phyloP scores from a whole-genome alignment of 2,888 invertebrate genomes.

The Tillus elongatus region DNA sequence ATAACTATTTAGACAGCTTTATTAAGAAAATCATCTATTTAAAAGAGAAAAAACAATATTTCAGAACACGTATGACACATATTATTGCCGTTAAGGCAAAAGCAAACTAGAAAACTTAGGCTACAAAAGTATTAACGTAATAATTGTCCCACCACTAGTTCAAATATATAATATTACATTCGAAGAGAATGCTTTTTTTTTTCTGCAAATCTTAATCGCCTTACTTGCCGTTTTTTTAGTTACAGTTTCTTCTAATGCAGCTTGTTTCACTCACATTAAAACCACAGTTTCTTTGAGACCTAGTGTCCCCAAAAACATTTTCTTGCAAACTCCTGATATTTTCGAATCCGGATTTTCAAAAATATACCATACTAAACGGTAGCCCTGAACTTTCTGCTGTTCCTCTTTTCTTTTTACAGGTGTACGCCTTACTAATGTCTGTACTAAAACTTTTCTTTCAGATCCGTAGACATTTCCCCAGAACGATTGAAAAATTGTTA shows the following conservation, averaged over 20 bases:
- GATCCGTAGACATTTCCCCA: background rate
- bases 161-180: no score
- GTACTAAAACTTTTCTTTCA: slow-evolving; percentile 1
- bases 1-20: no score
- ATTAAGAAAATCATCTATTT: no score
- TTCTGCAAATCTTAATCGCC: slow-evolving; percentile 3
- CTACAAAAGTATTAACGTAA: no score
- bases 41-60: no score
- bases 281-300: slow-evolving; percentile 4
- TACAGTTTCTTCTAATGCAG: slow-evolving; percentile 1
- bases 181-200: background rate
- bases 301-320: slow-evolving; percentile 3
- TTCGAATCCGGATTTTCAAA: slow-evolving; percentile 1
- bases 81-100: no score
- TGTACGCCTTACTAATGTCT: slow-evolving; percentile 1
- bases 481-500: slow-evolving; percentile 1
- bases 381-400: background rate
- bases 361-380: background rate
- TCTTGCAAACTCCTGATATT: slow-evolving; percentile 3
- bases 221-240: slow-evolving; percentile 1
- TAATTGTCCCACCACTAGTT: no score
- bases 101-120: no score
- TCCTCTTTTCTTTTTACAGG: slow-evolving; percentile 2
- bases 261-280: slow-evolving; percentile 3
- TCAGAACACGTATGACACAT: no score